A percentile compares a stretch with the other conserved stretches of the same genome.
phyloP scores from a whole-genome alignment of 2,888 invertebrate genomes.

The Cataglyphis altisquamis region DNA sequence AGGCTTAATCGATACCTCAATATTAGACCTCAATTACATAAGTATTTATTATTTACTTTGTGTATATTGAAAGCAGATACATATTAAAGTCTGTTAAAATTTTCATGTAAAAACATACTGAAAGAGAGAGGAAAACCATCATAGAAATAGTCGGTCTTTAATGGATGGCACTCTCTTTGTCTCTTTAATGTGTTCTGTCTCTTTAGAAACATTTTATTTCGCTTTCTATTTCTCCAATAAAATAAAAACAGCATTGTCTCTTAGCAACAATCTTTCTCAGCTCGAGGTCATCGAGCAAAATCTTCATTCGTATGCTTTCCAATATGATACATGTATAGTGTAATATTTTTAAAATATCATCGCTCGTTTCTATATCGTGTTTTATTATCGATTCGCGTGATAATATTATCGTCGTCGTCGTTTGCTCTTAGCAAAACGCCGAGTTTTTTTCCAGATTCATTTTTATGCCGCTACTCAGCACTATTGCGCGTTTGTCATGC shows the following conservation, averaged over 20 bases:
- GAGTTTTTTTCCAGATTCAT: too few relatives aligned
- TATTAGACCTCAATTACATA: too few relatives aligned
- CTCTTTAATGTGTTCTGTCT: neutral
- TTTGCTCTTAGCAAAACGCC: too few relatives aligned
- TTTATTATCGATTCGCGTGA: slow-evolving; percentile 62
- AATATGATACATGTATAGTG: neutral
- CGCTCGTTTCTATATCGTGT: slow-evolving; percentile 57
- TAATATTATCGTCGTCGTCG: too few relatives aligned
- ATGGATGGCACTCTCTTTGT: neutral
- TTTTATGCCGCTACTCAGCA: too few relatives aligned
- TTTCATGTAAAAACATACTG: neutral
- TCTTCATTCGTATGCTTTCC: neutral
- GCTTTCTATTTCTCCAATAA: neutral
- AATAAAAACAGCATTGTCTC: neutral
- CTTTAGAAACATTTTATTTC: neutral
- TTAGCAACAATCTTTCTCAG: neutral
- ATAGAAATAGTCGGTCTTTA: neutral
- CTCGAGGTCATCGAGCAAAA: neutral
- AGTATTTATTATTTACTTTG: too few relatives aligned
- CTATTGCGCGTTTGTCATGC: too few relatives aligned
- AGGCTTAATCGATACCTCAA: too few relatives aligned
- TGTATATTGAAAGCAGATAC: too few relatives aligned
- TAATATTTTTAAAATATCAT: slow-evolving; percentile 60
- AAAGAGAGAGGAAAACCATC: neutral
- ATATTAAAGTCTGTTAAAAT: neutral